Evolutionary conservation across 1,140 invertebrate genomes (phyloP).

Genomic region (Lerema accius): DNA sequence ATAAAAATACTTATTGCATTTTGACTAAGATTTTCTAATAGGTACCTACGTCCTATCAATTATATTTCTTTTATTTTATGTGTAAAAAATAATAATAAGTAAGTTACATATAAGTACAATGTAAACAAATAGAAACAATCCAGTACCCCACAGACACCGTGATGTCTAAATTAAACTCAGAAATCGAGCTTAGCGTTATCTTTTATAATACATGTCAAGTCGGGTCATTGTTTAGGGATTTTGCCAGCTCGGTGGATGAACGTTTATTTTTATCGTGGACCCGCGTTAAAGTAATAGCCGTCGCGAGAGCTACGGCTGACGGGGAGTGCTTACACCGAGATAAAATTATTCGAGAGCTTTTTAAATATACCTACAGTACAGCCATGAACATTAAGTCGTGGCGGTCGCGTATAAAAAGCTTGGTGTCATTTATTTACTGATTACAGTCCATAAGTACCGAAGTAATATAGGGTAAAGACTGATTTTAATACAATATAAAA

Average conservation of each 20-base stretch:
- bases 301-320: constrained; percentile 52
- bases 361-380: not conserved
- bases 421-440: too few relatives aligned
- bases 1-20: too few relatives aligned
- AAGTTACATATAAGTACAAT: too few relatives aligned
- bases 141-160: not conserved
- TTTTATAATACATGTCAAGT: constrained; percentile 40
- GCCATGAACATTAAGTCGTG: too few relatives aligned
- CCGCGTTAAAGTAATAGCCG: constrained; percentile 64
- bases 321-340: constrained; percentile 43
- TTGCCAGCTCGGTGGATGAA: constrained; percentile 52
- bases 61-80: too few relatives aligned
- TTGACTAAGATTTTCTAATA: too few relatives aligned
- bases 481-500: too few relatives aligned
- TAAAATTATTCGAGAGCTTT: constrained; percentile 14
- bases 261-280: constrained; percentile 74
- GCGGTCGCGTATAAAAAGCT: too few relatives aligned
- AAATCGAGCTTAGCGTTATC: constrained; percentile 33
- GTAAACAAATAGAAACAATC: not conserved
- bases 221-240: constrained; percentile 53
- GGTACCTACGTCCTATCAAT: too few relatives aligned
- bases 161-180: constrained; percentile 15
- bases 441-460: not conserved
- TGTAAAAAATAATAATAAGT: too few relatives aligned
- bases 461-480: too few relatives aligned